Evolutionary conservation across 2,113 vertebrate genomes (phyloP), one percentile per base, ranked within the genome.

Genomic region (Ramphastos sulfuratus): DNA sequence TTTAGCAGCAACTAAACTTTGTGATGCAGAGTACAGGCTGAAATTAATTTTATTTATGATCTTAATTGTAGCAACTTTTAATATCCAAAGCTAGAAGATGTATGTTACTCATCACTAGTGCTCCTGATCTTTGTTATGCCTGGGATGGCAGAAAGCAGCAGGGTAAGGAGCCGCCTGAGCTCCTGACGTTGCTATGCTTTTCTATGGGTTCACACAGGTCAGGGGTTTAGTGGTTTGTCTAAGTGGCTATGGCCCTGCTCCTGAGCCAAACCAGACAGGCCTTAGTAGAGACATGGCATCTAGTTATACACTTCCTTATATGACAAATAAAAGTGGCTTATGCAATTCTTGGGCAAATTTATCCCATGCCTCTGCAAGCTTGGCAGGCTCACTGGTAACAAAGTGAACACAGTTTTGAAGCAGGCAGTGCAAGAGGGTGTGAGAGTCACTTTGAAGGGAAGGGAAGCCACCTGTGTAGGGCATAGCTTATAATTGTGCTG

Each of bases 181-280:
- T 93, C 16, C 31, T 56, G 42, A 18, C 64, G 6, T 39, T 1
- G 6, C 77, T 66, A 1, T 4, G 2, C 66, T 76, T 72, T 58
- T 37, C 65, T 5, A 0, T 37, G 84, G 75, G 74, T 91, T 95
- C 72, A 59, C 67, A 55, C 66, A 69, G 85, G 75, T 91, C 72
- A 82, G 67, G 71, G 64, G 2, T 85, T 91, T 92, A 54, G 91
- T 93, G 82, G 92, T 92, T 95, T 92, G 54, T 86, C 64, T 85
- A 65, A 89, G 82, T 76, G 79, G 56, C 89, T 89, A 67, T 65
- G 85, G 85, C 89, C 48, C 94, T 74, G 82, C 72, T 91, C 65
- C 35, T 35, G 79, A 87, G 91, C 94, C 89, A 95, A 92, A 91
- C 82, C 82, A 85, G 88, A 39, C 54, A 44, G 83, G 54, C 67